Conservation (phyloP, 2,113 vertebrate genomes). For the Aviceda subcristata region DNA sequence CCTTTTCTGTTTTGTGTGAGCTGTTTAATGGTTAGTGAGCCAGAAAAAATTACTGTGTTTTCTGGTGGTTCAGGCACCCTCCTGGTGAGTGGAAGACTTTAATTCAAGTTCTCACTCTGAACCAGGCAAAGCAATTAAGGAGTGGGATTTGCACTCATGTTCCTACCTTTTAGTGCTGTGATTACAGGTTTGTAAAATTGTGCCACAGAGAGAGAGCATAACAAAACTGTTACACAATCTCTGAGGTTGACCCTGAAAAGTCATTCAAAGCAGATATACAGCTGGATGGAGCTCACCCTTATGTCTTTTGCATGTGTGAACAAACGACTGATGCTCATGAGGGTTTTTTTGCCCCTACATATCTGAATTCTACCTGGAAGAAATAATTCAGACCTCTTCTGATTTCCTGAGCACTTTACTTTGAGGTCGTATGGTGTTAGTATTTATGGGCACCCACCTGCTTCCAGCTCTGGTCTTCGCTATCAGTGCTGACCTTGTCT, state of each 20-base stretch:
- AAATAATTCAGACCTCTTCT: not conserved
- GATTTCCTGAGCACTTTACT: not conserved
- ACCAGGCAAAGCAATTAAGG: constrained; percentile 13
- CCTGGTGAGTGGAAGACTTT: constrained; percentile 1
- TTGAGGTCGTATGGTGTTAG: not conserved
- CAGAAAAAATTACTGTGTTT: not conserved
- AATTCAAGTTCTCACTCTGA: not conserved
- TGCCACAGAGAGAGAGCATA: not conserved
- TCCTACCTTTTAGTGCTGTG: not conserved
- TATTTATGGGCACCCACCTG: not conserved
- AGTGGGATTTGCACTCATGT: not conserved
- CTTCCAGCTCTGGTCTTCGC: not conserved
- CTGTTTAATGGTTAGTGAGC: constrained; percentile 4
- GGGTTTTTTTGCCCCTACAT: not conserved
- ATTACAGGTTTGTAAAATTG: not conserved
- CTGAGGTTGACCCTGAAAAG: not conserved
- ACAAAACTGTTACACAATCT: not conserved
- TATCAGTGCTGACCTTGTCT: not conserved
- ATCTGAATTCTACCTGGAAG: not conserved
- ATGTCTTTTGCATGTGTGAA: not conserved
- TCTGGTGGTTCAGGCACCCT: not conserved
- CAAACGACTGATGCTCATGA: rapidly evolving
- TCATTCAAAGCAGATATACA: not conserved
- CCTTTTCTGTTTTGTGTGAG: constrained; percentile 7
- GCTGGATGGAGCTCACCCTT: not conserved